phyloP scores from a whole-genome alignment of 2,797 vertebrate genomes.

The Pangasius macronema region DNA sequence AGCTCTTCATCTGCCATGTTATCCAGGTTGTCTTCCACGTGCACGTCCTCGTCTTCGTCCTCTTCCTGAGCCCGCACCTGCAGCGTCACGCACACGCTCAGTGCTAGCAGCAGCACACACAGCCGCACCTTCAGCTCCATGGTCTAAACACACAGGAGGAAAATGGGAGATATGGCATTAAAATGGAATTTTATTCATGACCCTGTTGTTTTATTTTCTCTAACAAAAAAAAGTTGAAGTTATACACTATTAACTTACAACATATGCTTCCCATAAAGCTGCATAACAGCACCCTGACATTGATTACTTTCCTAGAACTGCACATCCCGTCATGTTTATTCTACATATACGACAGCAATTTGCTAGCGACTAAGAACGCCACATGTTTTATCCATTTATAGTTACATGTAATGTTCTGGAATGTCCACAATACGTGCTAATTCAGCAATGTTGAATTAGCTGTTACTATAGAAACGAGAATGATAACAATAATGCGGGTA shows the following conservation, averaged over 20 bases:
- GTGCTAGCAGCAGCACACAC: conserved; percentile 76
- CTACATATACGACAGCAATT: not conserved
- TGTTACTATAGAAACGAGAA: not conserved
- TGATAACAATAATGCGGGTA: not conserved
- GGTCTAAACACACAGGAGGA: conserved; percentile 67
- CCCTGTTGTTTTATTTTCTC: not conserved
- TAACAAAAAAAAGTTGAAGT: not conserved
- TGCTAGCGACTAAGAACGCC: not conserved
- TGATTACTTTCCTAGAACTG: not conserved
- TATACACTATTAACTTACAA: not conserved
- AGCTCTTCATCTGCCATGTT: conserved; percentile 73
- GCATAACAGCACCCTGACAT: not conserved
- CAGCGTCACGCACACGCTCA: conserved; percentile 65
- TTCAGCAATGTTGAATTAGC: not conserved
- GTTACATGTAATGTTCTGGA: not conserved
- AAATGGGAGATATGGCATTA: not conserved
- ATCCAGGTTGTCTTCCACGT: conserved; percentile 82
- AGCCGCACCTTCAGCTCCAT: conserved; percentile 87
- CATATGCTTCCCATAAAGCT: not conserved
- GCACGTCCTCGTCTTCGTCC: conserved; percentile 70
- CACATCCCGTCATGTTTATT: not conserved
- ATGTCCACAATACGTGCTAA: no score
- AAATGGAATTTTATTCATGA: no score
- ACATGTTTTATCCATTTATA: not conserved
- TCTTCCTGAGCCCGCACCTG: conserved; percentile 65